Conservation (phyloP, 2,797 vertebrate genomes). For the Notolabrus celidotus region DNA sequence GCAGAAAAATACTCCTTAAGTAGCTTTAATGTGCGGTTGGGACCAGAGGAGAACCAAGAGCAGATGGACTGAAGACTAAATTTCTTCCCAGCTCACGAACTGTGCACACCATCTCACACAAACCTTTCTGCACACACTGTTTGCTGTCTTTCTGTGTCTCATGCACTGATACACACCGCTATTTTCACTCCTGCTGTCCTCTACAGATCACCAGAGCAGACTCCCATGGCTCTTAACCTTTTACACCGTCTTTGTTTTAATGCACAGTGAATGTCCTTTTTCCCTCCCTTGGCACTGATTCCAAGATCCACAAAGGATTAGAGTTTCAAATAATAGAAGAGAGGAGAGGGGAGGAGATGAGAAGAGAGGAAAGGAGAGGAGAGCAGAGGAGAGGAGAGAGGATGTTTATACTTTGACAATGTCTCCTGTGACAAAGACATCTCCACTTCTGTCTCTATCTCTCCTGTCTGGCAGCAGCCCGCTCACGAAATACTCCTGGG, state of each 20-base stretch:
- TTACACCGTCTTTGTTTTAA: conserved; percentile 44
- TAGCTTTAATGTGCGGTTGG: conserved; percentile 47
- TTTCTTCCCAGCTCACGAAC: conserved; percentile 45
- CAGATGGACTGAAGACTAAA: conserved; percentile 60
- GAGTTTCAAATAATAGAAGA: conserved; percentile 20
- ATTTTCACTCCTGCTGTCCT: conserved; percentile 54
- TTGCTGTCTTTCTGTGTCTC: conserved; percentile 36
- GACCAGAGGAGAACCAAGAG: conserved; percentile 43
- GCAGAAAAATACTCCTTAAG: conserved; percentile 46
- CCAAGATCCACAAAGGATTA: conserved; percentile 34
- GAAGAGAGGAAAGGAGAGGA: neutral
- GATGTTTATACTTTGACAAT: conserved; percentile 44
- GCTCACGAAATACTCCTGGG: conserved; percentile 35
- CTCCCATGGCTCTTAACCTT: conserved; percentile 49
- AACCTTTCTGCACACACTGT: conserved; percentile 11
- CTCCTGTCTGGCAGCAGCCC: conserved; percentile 42
- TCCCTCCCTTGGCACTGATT: conserved; percentile 27
- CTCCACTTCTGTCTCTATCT: conserved; percentile 40
- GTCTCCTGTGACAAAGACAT: conserved; percentile 47
- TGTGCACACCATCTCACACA: conserved; percentile 18
- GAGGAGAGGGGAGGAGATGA: neutral
- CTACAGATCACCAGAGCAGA: conserved; percentile 54
- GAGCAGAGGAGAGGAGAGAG: neutral
- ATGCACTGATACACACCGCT: conserved; percentile 7
- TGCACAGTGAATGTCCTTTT: conserved; percentile 35